Conservation (phyloP, 1,140 invertebrate genomes). For the Nixonia krombeini region DNA sequence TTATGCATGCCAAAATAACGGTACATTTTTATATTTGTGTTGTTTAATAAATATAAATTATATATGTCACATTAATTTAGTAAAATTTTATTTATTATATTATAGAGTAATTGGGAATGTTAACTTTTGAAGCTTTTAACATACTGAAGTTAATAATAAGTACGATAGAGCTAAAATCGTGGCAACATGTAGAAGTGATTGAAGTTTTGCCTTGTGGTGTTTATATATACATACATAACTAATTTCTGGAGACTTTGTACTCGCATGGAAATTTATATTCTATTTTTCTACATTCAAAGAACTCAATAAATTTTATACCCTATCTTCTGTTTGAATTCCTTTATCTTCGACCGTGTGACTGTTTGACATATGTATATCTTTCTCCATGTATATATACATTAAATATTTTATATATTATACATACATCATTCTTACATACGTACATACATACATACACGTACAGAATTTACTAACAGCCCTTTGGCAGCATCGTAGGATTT, state of each 20-base stretch:
- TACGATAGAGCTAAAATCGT: too few species aligned
- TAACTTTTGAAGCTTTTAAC: too few species aligned
- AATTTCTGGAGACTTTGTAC: constrained; percentile 36
- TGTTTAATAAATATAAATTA: too few species aligned
- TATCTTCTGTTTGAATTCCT: constrained; percentile 56
- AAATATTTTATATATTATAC: constrained; percentile 37
- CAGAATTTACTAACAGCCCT: constrained; percentile 55
- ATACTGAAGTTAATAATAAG: too few species aligned
- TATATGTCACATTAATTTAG: too few species aligned
- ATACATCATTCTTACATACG: too few species aligned
- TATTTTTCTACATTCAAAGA: constrained; percentile 52
- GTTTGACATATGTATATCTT: constrained; percentile 48
- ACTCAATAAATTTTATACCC: constrained; percentile 60
- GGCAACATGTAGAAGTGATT: constrained; percentile 16
- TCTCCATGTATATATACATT: constrained; percentile 46
- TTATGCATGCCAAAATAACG: too few species aligned
- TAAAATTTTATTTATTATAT: too few species aligned
- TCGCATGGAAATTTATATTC: constrained; percentile 35
- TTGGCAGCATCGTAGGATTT: constrained; percentile 58
- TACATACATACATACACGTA: constrained; percentile 36
- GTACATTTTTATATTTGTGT: too few species aligned
- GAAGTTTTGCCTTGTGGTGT: constrained; percentile 10
- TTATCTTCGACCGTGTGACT: constrained; percentile 48
- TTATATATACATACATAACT: constrained; percentile 38
- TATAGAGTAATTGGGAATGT: too few species aligned